Evolutionary conservation across 2,888 invertebrate genomes (phyloP).

Genomic region (Invenusta paracnida): DNA sequence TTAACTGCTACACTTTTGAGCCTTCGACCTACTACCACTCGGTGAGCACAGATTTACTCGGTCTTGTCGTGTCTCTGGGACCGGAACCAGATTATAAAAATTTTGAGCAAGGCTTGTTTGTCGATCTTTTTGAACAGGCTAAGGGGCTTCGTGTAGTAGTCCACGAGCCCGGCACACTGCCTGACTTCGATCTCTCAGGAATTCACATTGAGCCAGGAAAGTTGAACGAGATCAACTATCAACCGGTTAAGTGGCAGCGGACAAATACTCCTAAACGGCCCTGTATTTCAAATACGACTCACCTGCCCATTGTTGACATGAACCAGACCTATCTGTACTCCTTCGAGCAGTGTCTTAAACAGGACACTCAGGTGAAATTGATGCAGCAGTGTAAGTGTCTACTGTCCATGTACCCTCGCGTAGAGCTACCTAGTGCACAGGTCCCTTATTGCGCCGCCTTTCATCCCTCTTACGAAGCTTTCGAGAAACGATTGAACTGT

Average conservation of each 20-base stretch:
- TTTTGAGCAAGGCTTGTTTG: conserved; percentile 37
- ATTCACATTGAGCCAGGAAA: conserved; percentile 39
- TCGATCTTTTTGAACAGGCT: conserved; percentile 37
- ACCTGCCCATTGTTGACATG: neutral
- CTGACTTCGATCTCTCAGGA: conserved; percentile 30
- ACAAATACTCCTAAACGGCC: conserved; percentile 35
- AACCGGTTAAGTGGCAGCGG: conserved; percentile 33
- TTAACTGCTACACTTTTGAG: conserved; percentile 41
- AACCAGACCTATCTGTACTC: neutral
- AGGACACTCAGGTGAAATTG: no score
- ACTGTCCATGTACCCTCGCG: conserved; percentile 34
- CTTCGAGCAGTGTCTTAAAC: conserved; percentile 34
- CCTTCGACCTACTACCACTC: neutral
- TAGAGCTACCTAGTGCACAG: neutral
- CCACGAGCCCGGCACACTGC: conserved; percentile 31
- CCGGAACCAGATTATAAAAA: conserved; percentile 41
- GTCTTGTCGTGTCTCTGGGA: conserved; percentile 36
- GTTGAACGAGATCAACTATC: conserved; percentile 40
- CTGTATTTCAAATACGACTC: neutral
- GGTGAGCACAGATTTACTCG: neutral
- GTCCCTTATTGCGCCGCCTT: conserved; percentile 36
- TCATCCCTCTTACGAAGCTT: neutral
- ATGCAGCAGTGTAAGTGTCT: conserved; percentile 36
- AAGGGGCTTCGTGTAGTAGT: conserved; percentile 37
- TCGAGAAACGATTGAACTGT: no score